These are phyloP conservation scores for Siniperca undulata DNA, from an alignment of 2,797 vertebrate genomes.

Conservation along the genomic window DNA sequence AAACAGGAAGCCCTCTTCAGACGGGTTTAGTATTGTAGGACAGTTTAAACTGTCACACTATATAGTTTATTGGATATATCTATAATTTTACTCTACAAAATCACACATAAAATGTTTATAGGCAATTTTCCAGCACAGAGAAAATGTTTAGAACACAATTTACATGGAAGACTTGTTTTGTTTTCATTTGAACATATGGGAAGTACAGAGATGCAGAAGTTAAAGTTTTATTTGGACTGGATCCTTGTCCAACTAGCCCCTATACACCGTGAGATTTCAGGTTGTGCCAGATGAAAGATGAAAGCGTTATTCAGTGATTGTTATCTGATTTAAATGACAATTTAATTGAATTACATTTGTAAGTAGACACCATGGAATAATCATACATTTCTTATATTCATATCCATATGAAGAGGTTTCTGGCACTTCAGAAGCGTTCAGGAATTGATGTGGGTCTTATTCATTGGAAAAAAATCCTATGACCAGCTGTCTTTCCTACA, in stretches of 20 bases:
- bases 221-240: not conserved
- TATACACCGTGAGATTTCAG: not conserved
- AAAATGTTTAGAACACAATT: not conserved
- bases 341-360: not conserved
- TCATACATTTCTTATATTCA: not conserved
- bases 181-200: not conserved
- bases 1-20: slow-evolving; percentile 45
- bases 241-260: not conserved
- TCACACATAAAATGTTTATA: not conserved
- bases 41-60: not conserved
- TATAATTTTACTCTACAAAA: not conserved
- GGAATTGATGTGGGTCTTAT: not conserved
- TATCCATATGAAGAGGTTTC: not conserved
- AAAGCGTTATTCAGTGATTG: not conserved
- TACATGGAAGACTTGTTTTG: not conserved
- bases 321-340: not conserved
- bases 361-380: not conserved
- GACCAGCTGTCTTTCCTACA: slow-evolving; percentile 8
- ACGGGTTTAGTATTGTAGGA: not conserved
- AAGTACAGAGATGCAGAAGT: not conserved
- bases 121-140: not conserved
- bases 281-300: not conserved
- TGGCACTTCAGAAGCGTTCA: not conserved
- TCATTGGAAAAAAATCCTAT: not conserved
- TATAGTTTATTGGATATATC: not conserved